Evolutionary conservation across 2,888 invertebrate genomes (phyloP).

Genomic region (Napeogenes inachia): DNA sequence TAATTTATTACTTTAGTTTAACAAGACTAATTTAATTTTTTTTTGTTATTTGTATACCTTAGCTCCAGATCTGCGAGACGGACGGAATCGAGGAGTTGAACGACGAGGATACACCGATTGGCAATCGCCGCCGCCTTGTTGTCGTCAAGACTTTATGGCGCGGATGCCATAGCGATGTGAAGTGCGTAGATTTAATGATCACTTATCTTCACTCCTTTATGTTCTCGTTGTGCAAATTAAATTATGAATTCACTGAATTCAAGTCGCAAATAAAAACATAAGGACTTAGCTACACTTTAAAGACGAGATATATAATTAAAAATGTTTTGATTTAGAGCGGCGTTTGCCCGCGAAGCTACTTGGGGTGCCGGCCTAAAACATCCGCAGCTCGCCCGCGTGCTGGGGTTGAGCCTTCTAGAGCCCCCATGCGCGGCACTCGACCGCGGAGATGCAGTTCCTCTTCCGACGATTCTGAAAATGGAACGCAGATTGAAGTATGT

Average conservation of each 20-base stretch:
- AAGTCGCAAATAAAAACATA: too few species aligned
- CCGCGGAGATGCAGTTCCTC: constrained; percentile 91
- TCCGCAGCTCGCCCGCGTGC: constrained; percentile 88
- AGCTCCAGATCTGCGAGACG: constrained; percentile 87
- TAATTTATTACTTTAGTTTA: too few species aligned
- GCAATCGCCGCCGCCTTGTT: constrained; percentile 83
- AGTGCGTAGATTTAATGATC: constrained; percentile 61
- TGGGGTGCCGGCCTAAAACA: constrained; percentile 90
- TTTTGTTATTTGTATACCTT: constrained; percentile 23
- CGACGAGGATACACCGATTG: constrained; percentile 81
- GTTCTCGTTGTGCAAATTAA: too few species aligned
- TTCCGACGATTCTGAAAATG: constrained; percentile 81
- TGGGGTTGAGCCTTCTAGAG: constrained; percentile 90
- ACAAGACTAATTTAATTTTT: background rate
- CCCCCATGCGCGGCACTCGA: constrained; percentile 93
- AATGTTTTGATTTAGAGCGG: constrained; percentile 77
- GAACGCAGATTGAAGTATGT: constrained; percentile 72
- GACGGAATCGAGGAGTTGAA: constrained; percentile 83
- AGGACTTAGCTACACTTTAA: too few species aligned
- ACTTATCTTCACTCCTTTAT: background rate
- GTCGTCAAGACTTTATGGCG: constrained; percentile 87
- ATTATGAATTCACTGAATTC: too few species aligned
- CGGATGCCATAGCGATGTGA: constrained; percentile 81
- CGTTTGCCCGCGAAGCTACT: constrained; percentile 91
- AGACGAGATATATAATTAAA: background rate